Base-by-base conservation (phyloP, 2,113 vertebrate genomes). In the Nibea coibor region DNA sequence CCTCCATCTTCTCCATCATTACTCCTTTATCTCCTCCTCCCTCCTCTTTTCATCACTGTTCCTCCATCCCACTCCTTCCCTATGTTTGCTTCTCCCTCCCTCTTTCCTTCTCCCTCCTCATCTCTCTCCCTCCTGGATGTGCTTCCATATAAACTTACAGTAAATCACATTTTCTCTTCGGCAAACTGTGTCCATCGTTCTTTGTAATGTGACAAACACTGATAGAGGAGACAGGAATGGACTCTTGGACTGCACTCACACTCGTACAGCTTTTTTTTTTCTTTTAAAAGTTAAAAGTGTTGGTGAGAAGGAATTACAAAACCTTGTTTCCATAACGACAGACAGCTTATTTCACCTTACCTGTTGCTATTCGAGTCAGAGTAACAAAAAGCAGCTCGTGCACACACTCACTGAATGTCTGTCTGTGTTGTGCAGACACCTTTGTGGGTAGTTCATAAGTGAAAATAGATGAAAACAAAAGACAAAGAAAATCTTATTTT, bases 1-100 rank as follows among this genome's bases (percentile, higher is more conserved):
- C 50, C 64, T 83, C 65, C 72, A 59, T 84, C 77, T 53, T 47
- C 73, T 59, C 47, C 73, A 76, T 89, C 83, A 85, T 87, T 78
- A 69, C 82, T 81, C 57, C 79, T 66, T 85, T 59, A 80, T 80
- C 79, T 89, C 64, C 43, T 75, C 72, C 53, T 66, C 56, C 58
- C 73, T 81, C 64, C n/a, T 76, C 54, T 56, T 81, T 64, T 78
- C 72, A 72, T 83, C 78, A 81, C 78, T 20, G 42, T 72, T 75
- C 61, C 82, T 62, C 57, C 65, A 74, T 45, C n/a, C 51, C 24
- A 42, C 57, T 31, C 57, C 42, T 53, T 67, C 48, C 64, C 53
- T 62, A 67, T 39, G 43, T 63, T 51, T 62, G 4, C 58, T 42
- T 28, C 45, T 69, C 56, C 31, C 5, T 59, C 53, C 61, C n/a